A percentile compares a stretch with the other conserved stretches of the same genome.
These are phyloP conservation scores for Polyommatus iphigenia DNA, from an alignment of 2,888 invertebrate genomes.

Conservation along the genomic window DNA sequence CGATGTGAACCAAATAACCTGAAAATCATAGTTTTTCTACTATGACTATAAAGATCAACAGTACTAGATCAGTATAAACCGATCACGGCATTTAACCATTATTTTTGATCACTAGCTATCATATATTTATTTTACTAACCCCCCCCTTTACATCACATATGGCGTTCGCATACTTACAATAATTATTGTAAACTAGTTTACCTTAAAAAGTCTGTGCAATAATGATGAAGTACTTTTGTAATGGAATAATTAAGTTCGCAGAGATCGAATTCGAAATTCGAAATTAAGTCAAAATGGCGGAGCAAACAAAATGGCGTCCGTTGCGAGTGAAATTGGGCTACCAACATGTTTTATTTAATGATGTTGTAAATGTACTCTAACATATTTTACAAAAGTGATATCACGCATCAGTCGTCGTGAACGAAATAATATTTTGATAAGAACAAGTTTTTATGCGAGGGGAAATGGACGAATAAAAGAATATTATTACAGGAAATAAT, in stretches of 20 bases:
- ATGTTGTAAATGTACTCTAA: constrained; percentile 18
- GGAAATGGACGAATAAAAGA: constrained; percentile 50
- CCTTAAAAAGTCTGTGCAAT: constrained; percentile 16
- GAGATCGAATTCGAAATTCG: neutral
- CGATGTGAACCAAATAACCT: neutral
- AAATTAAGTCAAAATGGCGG: neutral
- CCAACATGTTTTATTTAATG: constrained; percentile 8
- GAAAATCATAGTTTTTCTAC: neutral
- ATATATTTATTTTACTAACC: constrained; percentile 19
- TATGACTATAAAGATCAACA: neutral
- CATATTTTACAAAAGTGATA: constrained; percentile 30
- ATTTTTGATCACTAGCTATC: constrained; percentile 30
- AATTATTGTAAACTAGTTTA: neutral
- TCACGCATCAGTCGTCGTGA: constrained; percentile 44
- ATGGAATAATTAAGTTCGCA: constrained; percentile 9
- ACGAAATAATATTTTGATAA: constrained; percentile 74
- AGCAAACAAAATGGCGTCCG: neutral
- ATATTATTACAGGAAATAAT: constrained; percentile 45
- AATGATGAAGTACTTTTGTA: constrained; percentile 11
- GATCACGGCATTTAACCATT: constrained; percentile 8
- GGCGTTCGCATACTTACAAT: constrained; percentile 22
- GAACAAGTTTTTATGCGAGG: constrained; percentile 67
- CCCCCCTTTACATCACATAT: too few relatives aligned
- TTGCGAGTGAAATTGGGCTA: neutral
- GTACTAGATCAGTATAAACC: neutral